These are phyloP conservation scores for Himantopus leucocephalus DNA, from an alignment of 2,113 vertebrate species.

Conservation along the genomic window DNA sequence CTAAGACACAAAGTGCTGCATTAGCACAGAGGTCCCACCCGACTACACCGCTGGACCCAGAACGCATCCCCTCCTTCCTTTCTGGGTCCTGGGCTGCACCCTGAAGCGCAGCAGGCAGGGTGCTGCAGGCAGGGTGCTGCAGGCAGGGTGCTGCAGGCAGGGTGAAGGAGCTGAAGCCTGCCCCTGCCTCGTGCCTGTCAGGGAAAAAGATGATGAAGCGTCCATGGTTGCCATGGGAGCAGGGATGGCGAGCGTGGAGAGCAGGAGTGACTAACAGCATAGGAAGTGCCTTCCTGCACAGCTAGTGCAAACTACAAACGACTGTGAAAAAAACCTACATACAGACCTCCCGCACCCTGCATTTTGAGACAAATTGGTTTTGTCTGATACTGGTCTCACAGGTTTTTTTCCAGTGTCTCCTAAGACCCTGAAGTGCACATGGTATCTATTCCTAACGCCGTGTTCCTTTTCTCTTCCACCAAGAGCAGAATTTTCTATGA, in stretches of 20 bases:
- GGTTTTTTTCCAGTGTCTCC: background rate
- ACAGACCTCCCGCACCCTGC: background rate
- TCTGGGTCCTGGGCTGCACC: background rate
- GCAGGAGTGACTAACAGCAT: background rate
- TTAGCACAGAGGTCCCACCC: background rate
- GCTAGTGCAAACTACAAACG: background rate
- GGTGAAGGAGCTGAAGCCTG: background rate
- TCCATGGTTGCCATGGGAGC: background rate
- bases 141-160: background rate
- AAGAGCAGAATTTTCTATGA: background rate
- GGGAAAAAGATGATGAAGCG: background rate
- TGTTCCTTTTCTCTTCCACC: background rate
- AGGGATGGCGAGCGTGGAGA: background rate
- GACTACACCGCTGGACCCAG: background rate
- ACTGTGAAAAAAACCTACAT: background rate
- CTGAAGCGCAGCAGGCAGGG: background rate
- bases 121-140: background rate
- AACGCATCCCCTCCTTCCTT: fast-evolving
- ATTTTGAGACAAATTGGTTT: fast-evolving
- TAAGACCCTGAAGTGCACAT: background rate
- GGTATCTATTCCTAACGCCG: fast-evolving
- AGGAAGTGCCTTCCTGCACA: background rate
- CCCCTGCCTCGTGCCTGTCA: background rate
- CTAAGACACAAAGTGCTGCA: fast-evolving
- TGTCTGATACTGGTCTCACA: background rate